phyloP scores from a whole-genome alignment of 2,888 invertebrate genomes.

The Ectemnius cavifrons region DNA sequence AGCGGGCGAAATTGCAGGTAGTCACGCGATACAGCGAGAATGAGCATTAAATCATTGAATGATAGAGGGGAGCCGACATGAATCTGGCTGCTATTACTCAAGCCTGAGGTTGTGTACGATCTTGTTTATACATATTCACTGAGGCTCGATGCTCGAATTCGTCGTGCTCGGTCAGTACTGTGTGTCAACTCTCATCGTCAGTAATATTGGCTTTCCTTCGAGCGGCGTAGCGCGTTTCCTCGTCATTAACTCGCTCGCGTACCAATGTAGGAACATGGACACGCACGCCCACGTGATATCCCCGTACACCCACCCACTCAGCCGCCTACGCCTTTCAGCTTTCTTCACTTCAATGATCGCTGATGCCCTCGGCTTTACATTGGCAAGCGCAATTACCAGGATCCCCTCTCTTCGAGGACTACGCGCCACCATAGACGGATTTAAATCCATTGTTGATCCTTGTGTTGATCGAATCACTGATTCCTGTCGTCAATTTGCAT shows the following conservation, averaged over 20 bases:
- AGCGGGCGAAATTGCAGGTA: conserved; percentile 43
- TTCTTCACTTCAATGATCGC: conserved; percentile 40
- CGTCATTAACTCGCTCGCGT: conserved; percentile 51
- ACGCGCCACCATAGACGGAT: conserved; percentile 44
- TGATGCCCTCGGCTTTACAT: conserved; percentile 34
- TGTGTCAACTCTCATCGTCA: conserved; percentile 24
- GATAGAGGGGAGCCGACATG: too few relatives aligned
- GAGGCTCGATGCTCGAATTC: conserved; percentile 34
- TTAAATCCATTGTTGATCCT: conserved; percentile 56
- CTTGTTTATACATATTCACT: conserved; percentile 42
- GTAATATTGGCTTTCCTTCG: conserved; percentile 41
- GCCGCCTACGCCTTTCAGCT: conserved; percentile 36
- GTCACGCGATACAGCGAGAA: conserved; percentile 51
- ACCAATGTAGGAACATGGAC: conserved; percentile 21
- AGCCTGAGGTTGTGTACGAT: conserved; percentile 29
- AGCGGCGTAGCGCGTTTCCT: conserved; percentile 35
- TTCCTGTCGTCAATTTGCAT: conserved; percentile 23
- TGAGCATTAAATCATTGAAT: conserved; percentile 63
- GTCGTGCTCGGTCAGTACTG: not conserved
- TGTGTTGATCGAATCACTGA: conserved; percentile 22
- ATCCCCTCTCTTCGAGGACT: conserved; percentile 31
- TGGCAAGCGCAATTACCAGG: conserved; percentile 51
- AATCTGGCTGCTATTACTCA: conserved; percentile 54
- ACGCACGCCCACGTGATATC: conserved; percentile 29
- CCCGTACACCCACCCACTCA: conserved; percentile 36